A percentile compares a stretch with the other conserved stretches of the same genome.
Conservation (phyloP, 1,140 invertebrate species). For the Varroa destructor region DNA sequence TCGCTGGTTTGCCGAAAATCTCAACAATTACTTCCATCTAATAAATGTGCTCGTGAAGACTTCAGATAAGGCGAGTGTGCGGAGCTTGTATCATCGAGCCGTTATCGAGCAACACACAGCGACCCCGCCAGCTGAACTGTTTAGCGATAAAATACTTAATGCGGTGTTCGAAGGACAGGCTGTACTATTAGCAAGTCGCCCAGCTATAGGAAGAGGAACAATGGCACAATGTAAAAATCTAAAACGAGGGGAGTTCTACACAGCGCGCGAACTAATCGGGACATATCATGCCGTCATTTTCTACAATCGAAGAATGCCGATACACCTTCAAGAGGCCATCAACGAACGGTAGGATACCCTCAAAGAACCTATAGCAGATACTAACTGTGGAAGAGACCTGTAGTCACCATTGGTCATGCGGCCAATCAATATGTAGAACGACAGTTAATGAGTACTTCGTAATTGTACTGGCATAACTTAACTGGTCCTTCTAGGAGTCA, state of each 20-base stretch:
- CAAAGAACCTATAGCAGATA: too few species aligned
- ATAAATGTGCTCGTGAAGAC: neutral
- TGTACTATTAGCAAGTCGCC: neutral
- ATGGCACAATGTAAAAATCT: neutral
- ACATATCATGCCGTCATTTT: conserved; percentile 6
- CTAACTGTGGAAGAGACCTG: too few species aligned
- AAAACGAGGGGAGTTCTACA: neutral
- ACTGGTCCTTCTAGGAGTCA: too few species aligned
- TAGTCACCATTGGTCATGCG: too few species aligned
- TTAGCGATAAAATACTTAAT: neutral
- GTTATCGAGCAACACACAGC: neutral
- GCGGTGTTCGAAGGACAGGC: neutral
- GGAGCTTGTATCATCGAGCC: neutral
- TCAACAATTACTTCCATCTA: too few species aligned
- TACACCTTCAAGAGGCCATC: neutral
- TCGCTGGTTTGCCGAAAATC: too few species aligned
- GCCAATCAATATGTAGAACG: too few species aligned
- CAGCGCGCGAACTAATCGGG: neutral
- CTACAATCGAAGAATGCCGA: neutral
- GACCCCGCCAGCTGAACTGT: neutral
- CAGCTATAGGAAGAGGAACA: neutral
- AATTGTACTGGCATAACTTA: too few species aligned
- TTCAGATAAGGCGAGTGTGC: conserved; percentile 10
- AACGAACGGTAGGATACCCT: neutral
- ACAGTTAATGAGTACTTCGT: too few species aligned